These are phyloP conservation scores for Genyomyrus donnyi DNA, from an alignment of 2,113 vertebrate species.

Conservation along the genomic window DNA sequence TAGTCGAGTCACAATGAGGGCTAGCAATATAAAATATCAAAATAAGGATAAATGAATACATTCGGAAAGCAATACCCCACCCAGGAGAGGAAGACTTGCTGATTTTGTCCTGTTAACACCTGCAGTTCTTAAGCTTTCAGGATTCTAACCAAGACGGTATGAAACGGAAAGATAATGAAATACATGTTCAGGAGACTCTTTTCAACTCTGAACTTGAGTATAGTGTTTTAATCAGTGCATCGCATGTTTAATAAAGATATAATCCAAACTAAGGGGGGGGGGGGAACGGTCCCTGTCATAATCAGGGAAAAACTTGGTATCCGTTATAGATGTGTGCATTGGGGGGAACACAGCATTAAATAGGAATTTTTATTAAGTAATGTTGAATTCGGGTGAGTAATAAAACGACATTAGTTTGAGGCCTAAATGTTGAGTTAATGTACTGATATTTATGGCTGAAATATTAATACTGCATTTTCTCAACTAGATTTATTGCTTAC, in stretches of 20 bases:
- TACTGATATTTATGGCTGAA: slow-evolving; percentile 9
- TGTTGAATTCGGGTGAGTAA: no score
- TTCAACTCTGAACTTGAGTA: slow-evolving; percentile 4
- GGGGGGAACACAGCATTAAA: not conserved
- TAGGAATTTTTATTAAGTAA: not conserved
- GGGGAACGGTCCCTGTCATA: not conserved
- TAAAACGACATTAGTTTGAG: not conserved
- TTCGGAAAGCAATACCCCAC: not conserved
- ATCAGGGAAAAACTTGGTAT: not conserved
- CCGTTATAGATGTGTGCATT: not conserved
- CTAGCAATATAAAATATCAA: not conserved
- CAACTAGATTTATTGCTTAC: slow-evolving; percentile 3
- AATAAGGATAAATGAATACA: slow-evolving; percentile 3
- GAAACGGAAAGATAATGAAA: not conserved
- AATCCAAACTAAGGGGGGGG: not conserved
- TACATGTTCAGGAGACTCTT: not conserved
- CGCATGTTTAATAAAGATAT: not conserved
- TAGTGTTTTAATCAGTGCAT: slow-evolving; percentile 16
- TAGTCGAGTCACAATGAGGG: slow-evolving; percentile 10
- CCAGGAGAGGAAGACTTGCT: slow-evolving; percentile 18
- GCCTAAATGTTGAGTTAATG: not conserved
- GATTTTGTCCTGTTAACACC: not conserved
- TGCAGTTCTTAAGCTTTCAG: not conserved
- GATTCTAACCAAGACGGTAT: not conserved
- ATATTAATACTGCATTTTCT: slow-evolving; percentile 14